Percentiles rank a stretch among this genome's conserved stretches.
Evolutionary conservation across 2,888 invertebrate species (phyloP).

Genomic region (Azorinus chamasolen): DNA sequence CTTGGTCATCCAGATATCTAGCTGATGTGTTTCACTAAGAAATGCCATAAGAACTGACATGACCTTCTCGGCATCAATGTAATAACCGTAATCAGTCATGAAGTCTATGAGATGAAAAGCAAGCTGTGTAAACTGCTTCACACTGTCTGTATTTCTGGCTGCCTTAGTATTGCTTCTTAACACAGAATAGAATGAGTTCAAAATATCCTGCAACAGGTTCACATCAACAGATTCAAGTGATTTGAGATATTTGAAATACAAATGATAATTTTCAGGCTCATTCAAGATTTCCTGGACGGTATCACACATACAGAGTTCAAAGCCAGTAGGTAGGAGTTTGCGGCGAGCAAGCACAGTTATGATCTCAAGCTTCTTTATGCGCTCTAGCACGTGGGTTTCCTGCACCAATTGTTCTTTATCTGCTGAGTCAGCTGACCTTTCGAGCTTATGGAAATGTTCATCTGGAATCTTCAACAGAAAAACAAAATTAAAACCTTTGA

Average conservation of each 20-base stretch:
- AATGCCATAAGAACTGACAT: conserved; percentile 72
- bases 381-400: conserved; percentile 74
- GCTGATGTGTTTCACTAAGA: conserved; percentile 71
- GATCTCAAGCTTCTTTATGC: conserved; percentile 78
- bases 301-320: conserved; percentile 81
- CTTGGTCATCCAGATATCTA: conserved; percentile 80
- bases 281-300: conserved; percentile 77
- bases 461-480: conserved; percentile 71
- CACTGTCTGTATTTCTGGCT: conserved; percentile 67
- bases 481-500: conserved; percentile 4
- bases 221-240: conserved; percentile 70
- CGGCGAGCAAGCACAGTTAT: conserved; percentile 73
- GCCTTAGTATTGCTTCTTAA: conserved; percentile 70
- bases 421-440: conserved; percentile 64
- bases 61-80: conserved; percentile 73
- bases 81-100: conserved; percentile 76
- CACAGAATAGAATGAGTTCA: conserved; percentile 72
- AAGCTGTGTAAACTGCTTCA: conserved; percentile 74
- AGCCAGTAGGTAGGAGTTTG: conserved; percentile 78
- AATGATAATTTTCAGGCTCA: conserved; percentile 74
- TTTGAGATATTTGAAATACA: conserved; percentile 80
- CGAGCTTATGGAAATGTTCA: conserved; percentile 70
- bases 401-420: conserved; percentile 72
- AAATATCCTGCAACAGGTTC: conserved; percentile 73
- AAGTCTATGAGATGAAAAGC: conserved; percentile 77